Evolutionary conservation across 2,888 invertebrate species (phyloP).

Genomic region (Drosophila anomelani): DNA sequence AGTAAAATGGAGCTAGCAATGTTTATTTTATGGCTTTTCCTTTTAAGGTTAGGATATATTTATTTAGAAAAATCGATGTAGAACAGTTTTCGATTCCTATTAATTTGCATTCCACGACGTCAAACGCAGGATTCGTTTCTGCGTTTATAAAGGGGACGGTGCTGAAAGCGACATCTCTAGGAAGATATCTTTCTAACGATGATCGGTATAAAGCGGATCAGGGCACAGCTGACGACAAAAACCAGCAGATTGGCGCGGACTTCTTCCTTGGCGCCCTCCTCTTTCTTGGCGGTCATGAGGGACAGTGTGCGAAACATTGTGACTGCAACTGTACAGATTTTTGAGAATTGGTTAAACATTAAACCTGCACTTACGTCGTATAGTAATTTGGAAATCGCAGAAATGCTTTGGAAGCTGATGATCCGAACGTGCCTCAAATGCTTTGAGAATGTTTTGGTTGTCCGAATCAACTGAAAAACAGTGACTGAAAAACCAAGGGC

Average conservation of each 20-base stretch:
- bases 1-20: not conserved
- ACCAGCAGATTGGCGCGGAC: constrained; percentile 54
- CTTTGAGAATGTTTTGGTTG: constrained; percentile 1
- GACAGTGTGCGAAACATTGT: constrained; percentile 57
- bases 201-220: constrained; percentile 52
- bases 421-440: not conserved
- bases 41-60: not conserved
- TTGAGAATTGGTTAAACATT: not conserved
- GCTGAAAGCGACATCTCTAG: not conserved
- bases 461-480: not conserved
- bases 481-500: not conserved
- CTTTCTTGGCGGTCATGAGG: constrained; percentile 25
- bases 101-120: not conserved
- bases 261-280: constrained; percentile 52
- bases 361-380: constrained; percentile 7
- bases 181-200: constrained; percentile 39
- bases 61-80: not conserved
- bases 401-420: not conserved
- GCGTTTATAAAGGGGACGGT: not conserved
- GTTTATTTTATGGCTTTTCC: not conserved
- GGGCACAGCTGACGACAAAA: constrained; percentile 54
- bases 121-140: no score
- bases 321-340: constrained; percentile 15
- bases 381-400: constrained; percentile 19
- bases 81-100: not conserved